Percentiles rank a stretch among this genome's conserved stretches.
Conservation (phyloP, 2,797 vertebrate species). For the Diglossa cyanea region DNA sequence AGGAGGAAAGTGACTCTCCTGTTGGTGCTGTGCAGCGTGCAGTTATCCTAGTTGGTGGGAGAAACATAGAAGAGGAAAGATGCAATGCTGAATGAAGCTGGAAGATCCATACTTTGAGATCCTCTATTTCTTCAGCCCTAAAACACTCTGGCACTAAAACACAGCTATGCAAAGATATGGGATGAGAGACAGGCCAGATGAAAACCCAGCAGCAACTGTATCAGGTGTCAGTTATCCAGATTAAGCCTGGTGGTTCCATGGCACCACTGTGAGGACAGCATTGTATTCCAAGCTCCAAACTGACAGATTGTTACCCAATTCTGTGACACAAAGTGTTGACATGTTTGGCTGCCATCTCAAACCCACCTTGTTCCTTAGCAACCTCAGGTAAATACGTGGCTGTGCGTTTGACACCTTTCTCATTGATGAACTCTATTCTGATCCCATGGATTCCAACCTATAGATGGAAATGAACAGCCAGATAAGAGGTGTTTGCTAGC, state of each 20-base stretch:
- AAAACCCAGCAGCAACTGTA: conserved; percentile 32
- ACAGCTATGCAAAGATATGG: not conserved
- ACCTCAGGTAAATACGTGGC: conserved; percentile 86
- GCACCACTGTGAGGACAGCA: not conserved
- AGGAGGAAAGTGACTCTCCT: conserved; percentile 47
- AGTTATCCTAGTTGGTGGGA: conserved; percentile 33
- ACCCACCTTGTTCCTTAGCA: conserved; percentile 86
- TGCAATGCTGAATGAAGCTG: conserved; percentile 16
- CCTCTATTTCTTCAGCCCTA: conserved; percentile 29
- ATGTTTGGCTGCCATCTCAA: conserved; percentile 42
- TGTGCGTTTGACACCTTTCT: conserved; percentile 85
- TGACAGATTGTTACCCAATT: not conserved
- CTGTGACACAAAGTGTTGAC: not conserved
- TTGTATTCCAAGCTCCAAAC: not conserved
- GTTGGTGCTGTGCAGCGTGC: conserved; percentile 49
- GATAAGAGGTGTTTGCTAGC: conserved; percentile 56
- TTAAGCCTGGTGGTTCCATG: not conserved
- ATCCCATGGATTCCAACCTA: conserved; percentile 87
- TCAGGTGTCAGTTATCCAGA: not conserved
- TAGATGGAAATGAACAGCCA: conserved; percentile 65
- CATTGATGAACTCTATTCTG: conserved; percentile 86
- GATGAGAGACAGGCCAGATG: not conserved
- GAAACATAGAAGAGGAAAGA: conserved; percentile 54
- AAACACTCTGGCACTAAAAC: conserved; percentile 9
- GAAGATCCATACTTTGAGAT: conserved; percentile 33